Percentiles rank a stretch among this genome's conserved stretches.
These are phyloP conservation scores for Opisthograptis luteolata DNA, from an alignment of 2,888 invertebrate species.

Conservation along the genomic window DNA sequence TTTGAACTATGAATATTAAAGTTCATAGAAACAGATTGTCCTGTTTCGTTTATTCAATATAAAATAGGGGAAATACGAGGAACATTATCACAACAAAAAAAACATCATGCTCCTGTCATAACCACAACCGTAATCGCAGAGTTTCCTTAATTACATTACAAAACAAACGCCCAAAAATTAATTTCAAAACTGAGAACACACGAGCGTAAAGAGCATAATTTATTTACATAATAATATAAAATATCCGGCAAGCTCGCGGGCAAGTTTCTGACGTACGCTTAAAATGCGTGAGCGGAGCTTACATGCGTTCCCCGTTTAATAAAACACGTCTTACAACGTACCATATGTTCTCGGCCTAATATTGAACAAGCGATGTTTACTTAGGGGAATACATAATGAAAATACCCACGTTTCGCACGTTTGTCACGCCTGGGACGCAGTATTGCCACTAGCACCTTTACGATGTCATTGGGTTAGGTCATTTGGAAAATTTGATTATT, in stretches of 20 bases:
- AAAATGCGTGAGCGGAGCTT: conserved; percentile 45
- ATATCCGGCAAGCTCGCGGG: conserved; percentile 17
- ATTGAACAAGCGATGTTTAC: conserved; percentile 60
- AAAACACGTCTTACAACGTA: conserved; percentile 57
- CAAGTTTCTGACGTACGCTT: conserved; percentile 27
- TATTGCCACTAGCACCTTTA: conserved; percentile 33
- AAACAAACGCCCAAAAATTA: conserved; percentile 12
- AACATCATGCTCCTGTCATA: background rate
- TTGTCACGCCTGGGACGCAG: conserved; percentile 33
- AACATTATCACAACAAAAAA: too few relatives aligned
- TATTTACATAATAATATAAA: conserved; percentile 30
- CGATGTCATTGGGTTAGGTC: conserved; percentile 29
- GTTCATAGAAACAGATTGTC: too few relatives aligned
- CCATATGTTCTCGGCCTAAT: conserved; percentile 60
- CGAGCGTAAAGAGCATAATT: conserved; percentile 24
- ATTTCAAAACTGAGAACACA: conserved; percentile 11
- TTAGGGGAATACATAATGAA: conserved; percentile 62
- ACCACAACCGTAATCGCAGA: background rate
- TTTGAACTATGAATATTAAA: too few relatives aligned
- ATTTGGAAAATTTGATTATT: conserved; percentile 31
- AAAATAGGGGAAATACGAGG: background rate
- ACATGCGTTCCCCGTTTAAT: conserved; percentile 52
- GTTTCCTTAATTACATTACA: background rate
- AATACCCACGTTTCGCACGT: conserved; percentile 39
- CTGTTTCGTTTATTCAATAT: too few relatives aligned